Base-by-base conservation (phyloP, 2,888 invertebrate species). In the Terebella lapidaria region DNA sequence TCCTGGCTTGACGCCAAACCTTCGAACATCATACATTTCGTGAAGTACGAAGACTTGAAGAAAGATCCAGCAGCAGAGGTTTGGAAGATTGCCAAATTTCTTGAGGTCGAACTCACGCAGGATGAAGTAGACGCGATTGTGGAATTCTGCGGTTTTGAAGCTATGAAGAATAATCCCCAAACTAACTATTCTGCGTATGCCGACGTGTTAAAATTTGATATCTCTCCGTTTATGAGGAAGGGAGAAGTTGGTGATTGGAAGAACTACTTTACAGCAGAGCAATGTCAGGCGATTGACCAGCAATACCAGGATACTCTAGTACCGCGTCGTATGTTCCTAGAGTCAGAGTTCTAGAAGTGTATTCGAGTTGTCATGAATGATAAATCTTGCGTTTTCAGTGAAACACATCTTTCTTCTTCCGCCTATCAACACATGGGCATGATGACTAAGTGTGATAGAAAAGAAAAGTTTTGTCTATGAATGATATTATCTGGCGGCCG, bases 21-120 rank as follows among this genome's bases (percentile, higher is more conserved):
- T 42, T 22, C 24, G 3, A 49, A 51, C 1, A 60, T 51, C 26
- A 52, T 60, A 3, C 20, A 35, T n/a, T 22, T 56, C 20, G 24
- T 60, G 20, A 56, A 29, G 26, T 60, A 60, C 35, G 63, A 63
- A 29, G 63, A 64, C 42, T 29, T 63, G 47, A 42, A 66, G 54
- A 53, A 20, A 25, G 28, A 58, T 27, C 58, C 63, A 25, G 29
- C 29, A 1, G 28, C 4, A 4, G 29, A 64, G 2, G 53, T 63
- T 3, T 35, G 18, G 20, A 47, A 54, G 45, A 27, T 63, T 15
- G 62, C 59, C 2, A 22, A 59, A 18, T 64, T 63, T 55, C 22
- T 52, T 1, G 56, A 51, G 4, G 56, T 54, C 42, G 24, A 59
- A 5, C 42, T 62, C 29, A 51, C 35, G 2, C 27, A 51, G 10